Evolutionary conservation across 2,888 invertebrate genomes (phyloP), one percentile per base, ranked within the genome.

Genomic region (Archips xylosteana): DNA sequence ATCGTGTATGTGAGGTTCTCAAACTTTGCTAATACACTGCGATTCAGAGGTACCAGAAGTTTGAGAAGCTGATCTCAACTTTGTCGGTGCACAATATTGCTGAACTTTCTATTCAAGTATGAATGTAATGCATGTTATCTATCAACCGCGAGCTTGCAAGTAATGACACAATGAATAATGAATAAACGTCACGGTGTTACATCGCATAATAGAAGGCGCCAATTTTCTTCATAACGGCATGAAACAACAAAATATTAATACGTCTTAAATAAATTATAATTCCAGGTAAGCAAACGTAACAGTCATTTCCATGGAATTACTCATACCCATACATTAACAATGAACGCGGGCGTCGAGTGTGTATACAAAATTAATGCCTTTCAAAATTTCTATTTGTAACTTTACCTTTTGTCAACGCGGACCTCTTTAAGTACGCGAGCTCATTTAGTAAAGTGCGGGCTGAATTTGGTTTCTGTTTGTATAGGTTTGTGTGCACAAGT

Each of bases 11-110:
- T 75, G 71, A 67, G 70, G 69, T 61, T 75, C 75, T 61, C 75
- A 75, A 82, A 82, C 77, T 83, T 81, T 78, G 76, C 77, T 80
- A 83, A 83, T 83, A 82, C 72, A 76, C 77, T 74, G 72, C 66
- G 74, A 66, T 62, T 66, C 71, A 66, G 71, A 62, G 59, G 59
- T 64, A 54, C 36, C 45, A 32, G 66, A 66, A 71, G 54, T 74
- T 71, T 47, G 64, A 69, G 49, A 54, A 60, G 64, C 69, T 63
- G 68, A 73, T 59, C 49, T 54, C 51, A 68, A 73, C 64, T 74
- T 69, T 69, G 59, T 39, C 59, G 42, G 51, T 32, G 66, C 60
- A 61, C 34, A 34, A 66, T 61, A 66, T 34, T 57, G 32, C 57
- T 57, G 32, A 8, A 32, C 23, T 32, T 57, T 54, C 32, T 8